Evolutionary conservation across 2,888 invertebrate genomes (phyloP).

Genomic region (Geotrupes spiniger): DNA sequence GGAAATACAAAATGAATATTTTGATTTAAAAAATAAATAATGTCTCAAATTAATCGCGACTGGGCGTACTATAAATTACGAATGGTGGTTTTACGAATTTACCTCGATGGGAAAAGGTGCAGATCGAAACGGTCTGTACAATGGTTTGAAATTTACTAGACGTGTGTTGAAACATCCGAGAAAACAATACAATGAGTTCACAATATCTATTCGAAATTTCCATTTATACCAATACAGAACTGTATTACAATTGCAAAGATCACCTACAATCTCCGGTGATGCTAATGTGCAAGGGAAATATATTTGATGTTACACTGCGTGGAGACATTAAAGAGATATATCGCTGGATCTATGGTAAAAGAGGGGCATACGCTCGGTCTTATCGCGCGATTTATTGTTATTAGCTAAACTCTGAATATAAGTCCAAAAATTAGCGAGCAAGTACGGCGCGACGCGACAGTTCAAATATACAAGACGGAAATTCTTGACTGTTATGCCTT

Average conservation of each 20-base stretch:
- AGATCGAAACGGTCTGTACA: not conserved
- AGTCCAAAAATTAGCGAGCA: not conserved
- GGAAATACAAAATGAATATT: conserved; percentile 1
- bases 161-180: conserved; percentile 8
- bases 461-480: too few relatives aligned
- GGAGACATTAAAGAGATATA: conserved; percentile 12
- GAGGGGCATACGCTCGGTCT: conserved; percentile 8
- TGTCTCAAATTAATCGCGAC: not conserved
- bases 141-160: not conserved
- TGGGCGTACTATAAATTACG: not conserved
- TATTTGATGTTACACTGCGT: conserved; percentile 9
- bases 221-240: conserved; percentile 15
- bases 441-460: too few relatives aligned
- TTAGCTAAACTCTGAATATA: conserved; percentile 6
- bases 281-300: conserved; percentile 12
- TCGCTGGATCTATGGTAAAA: conserved; percentile 4
- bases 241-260: conserved; percentile 20
- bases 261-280: conserved; percentile 9
- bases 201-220: conserved; percentile 15
- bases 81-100: not conserved
- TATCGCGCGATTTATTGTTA: conserved; percentile 20
- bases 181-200: conserved; percentile 9
- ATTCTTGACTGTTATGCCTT: too few relatives aligned
- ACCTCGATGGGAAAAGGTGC: not conserved
- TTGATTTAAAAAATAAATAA: too few relatives aligned